A percentile compares a stretch with the other conserved stretches of the same genome.
These are phyloP conservation scores for Holothuria glaberrima DNA, from an alignment of 35 echinoderm and acorn worm genomes.

Conservation along the genomic window DNA sequence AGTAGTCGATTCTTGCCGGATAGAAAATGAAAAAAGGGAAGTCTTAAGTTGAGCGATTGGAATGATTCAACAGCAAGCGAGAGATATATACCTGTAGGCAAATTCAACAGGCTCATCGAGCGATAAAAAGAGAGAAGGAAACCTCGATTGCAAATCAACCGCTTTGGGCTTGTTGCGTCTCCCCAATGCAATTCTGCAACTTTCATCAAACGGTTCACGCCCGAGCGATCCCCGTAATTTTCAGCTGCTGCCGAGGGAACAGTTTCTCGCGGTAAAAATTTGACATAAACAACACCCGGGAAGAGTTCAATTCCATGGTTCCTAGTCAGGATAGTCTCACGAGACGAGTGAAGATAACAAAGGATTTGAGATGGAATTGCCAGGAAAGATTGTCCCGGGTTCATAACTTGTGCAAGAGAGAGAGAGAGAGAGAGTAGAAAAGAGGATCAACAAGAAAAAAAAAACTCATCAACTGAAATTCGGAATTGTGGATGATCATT, in stretches of 20 bases:
- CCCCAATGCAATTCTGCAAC: constrained; percentile 40
- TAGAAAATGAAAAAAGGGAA: background rate
- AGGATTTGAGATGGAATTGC: constrained; percentile 41
- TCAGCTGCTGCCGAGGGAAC: constrained; percentile 56
- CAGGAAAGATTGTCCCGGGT: constrained; percentile 33
- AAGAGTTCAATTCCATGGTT: constrained; percentile 54
- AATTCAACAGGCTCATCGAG: constrained; percentile 47
- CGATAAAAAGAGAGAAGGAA: background rate
- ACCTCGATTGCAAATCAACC: constrained; percentile 17
- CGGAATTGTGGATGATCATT: constrained; percentile 43
- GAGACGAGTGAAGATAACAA: constrained; percentile 36
- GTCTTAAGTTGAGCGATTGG: background rate
- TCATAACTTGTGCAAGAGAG: constrained; percentile 1
- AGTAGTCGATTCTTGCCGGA: no score
- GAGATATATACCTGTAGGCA: constrained; percentile 48
- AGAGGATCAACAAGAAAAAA: no score
- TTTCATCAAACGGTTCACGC: constrained; percentile 60
- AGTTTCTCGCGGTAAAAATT: constrained; percentile 48
- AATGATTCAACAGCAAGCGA: constrained; percentile 45
- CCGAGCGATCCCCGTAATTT: constrained; percentile 51
- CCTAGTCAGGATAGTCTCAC: constrained; percentile 35
- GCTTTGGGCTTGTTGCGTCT: constrained; percentile 40
- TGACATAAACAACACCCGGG: constrained; percentile 51
- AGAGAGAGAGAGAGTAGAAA: no score
- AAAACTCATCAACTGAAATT: background rate